A percentile compares a stretch with the other conserved stretches of the same genome.
Conservation (phyloP, 2,888 invertebrate species). For the Coleophora deauratella region DNA sequence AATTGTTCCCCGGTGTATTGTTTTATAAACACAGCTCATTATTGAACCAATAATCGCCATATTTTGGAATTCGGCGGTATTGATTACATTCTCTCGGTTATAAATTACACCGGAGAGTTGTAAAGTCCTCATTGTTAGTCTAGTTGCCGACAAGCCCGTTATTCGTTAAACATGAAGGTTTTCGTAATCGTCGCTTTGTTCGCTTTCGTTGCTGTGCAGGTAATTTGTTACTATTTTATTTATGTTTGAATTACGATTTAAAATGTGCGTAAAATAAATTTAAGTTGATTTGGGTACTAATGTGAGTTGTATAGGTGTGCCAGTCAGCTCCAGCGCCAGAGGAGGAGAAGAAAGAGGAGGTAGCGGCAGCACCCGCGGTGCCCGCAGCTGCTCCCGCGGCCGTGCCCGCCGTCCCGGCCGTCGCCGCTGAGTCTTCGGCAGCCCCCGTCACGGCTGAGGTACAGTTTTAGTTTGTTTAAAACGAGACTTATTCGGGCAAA, state of each 20-base stretch:
- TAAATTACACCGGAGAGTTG: constrained; percentile 32
- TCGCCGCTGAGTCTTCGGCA: not conserved
- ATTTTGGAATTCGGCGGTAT: constrained; percentile 31
- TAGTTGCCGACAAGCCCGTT: constrained; percentile 10
- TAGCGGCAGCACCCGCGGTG: constrained; percentile 4
- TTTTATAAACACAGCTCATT: constrained; percentile 49
- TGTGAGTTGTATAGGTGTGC: constrained; percentile 25
- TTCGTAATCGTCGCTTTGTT: constrained; percentile 39
- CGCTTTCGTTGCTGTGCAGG: constrained; percentile 55
- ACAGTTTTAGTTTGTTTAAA: not conserved
- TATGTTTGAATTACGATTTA: not conserved
- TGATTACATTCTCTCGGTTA: constrained; percentile 29
- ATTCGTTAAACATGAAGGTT: constrained; percentile 43
- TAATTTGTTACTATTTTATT: constrained; percentile 16
- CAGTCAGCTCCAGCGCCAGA: constrained; percentile 36
- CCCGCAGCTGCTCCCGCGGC: too few relatives aligned
- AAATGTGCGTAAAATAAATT: not conserved
- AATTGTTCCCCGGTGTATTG: constrained; percentile 22
- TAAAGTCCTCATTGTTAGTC: constrained; percentile 26
- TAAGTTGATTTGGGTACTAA: not conserved
- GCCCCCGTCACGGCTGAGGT: not conserved
- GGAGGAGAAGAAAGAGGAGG: constrained; percentile 35
- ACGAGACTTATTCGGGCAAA: too few relatives aligned
- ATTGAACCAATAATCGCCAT: constrained; percentile 31
- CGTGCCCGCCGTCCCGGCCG: not conserved